phyloP scores from a whole-genome alignment of 1,140 invertebrate species.

The Drosophila micromelanica region DNA sequence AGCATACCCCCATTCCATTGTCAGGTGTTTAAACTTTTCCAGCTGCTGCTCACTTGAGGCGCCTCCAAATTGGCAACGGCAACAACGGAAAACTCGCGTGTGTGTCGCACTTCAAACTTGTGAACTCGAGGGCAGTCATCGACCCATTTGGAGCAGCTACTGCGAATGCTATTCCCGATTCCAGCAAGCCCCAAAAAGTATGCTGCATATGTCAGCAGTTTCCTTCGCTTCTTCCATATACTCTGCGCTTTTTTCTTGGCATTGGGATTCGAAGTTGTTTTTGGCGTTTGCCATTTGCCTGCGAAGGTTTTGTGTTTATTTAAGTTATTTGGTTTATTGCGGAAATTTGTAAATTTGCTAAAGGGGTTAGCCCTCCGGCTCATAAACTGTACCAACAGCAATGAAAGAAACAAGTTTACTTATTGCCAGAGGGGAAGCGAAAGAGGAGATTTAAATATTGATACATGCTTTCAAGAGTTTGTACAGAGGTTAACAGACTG shows the following conservation, averaged over 20 bases:
- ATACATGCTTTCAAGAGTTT: constrained; percentile 4
- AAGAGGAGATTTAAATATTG: constrained; percentile 1
- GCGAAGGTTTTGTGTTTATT: constrained; percentile 70
- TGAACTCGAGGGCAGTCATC: constrained; percentile 59
- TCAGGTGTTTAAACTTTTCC: constrained; percentile 52
- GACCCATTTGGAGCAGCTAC: constrained; percentile 57
- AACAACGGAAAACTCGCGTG: constrained; percentile 35
- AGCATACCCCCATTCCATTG: background rate
- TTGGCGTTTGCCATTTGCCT: constrained; percentile 45
- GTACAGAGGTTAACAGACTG: background rate
- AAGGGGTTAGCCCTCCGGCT: constrained; percentile 55
- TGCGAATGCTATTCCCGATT: constrained; percentile 31
- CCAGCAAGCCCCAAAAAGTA: constrained; percentile 27
- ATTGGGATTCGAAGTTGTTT: constrained; percentile 63
- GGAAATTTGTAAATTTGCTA: constrained; percentile 79
- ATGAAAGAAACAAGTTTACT: background rate
- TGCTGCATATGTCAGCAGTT: constrained; percentile 77
- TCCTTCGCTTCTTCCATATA: constrained; percentile 14
- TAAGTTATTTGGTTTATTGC: constrained; percentile 79
- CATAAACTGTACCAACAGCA: background rate
- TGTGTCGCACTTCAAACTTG: constrained; percentile 63
- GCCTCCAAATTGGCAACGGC: constrained; percentile 49
- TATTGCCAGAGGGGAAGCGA: too few species aligned
- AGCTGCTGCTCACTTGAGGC: constrained; percentile 63
- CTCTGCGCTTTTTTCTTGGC: constrained; percentile 38